phyloP scores from a whole-genome alignment of 2,888 invertebrate species.

The Drosophila mimica region DNA sequence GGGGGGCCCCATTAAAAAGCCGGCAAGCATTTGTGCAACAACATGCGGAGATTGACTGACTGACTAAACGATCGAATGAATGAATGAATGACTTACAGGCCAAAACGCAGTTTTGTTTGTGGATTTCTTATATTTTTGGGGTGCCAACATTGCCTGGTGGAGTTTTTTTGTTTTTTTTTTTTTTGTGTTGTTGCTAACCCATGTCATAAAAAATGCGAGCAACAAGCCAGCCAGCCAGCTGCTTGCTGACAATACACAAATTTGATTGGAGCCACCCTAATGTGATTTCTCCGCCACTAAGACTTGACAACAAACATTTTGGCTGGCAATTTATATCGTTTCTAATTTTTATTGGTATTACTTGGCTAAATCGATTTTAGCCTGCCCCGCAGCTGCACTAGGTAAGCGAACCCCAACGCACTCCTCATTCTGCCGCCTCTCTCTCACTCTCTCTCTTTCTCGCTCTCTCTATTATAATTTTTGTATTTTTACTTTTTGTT shows the following conservation, averaged over 20 bases:
- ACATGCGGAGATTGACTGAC: constrained; percentile 11
- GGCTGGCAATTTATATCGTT: constrained; percentile 71
- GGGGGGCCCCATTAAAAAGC: constrained; percentile 25
- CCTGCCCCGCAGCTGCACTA: constrained; percentile 1
- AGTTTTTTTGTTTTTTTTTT: constrained; percentile 37
- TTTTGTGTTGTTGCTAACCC: constrained; percentile 12
- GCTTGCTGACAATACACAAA: constrained; percentile 62
- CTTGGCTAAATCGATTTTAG: constrained; percentile 62
- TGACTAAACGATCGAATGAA: constrained; percentile 12
- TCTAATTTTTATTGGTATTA: constrained; percentile 68
- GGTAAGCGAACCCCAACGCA: background rate
- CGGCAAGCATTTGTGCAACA: constrained; percentile 27
- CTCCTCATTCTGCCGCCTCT: background rate
- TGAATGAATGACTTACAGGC: constrained; percentile 17
- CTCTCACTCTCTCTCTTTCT: background rate
- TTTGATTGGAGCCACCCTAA: constrained; percentile 72
- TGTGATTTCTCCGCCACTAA: constrained; percentile 53
- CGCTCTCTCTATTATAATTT: background rate
- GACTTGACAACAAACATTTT: constrained; percentile 72
- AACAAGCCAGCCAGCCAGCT: constrained; percentile 14
- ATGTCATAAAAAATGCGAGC: constrained; percentile 45
- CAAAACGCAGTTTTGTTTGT: constrained; percentile 32
- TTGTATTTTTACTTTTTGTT: background rate
- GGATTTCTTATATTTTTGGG: constrained; percentile 7
- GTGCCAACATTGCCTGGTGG: constrained; percentile 33